Evolutionary conservation across 2,797 vertebrate species (phyloP).

Genomic region (Mormyrus hasselquistii): DNA sequence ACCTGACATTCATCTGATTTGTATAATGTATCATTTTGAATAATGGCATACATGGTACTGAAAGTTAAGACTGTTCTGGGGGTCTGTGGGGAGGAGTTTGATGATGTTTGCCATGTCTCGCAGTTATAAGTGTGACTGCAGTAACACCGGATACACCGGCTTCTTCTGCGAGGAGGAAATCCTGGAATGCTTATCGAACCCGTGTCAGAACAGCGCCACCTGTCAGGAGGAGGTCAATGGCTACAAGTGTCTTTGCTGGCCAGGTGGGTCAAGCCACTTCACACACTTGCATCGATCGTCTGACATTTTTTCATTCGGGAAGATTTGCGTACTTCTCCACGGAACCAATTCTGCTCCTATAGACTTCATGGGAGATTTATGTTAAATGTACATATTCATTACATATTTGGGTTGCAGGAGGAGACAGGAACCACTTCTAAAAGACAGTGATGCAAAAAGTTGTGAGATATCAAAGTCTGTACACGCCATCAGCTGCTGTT

Average conservation of each 20-base stretch:
- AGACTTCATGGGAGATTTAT: neutral
- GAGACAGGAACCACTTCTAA: neutral
- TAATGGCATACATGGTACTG: neutral
- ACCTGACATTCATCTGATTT: neutral
- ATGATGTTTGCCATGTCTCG: neutral
- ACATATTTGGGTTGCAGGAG: neutral
- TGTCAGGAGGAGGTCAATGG: slow-evolving; percentile 73
- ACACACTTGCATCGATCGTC: neutral
- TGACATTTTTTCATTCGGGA: neutral
- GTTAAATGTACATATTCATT: neutral
- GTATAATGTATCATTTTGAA: neutral
- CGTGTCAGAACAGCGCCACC: slow-evolving; percentile 74
- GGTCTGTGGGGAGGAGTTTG: neutral
- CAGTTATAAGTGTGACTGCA: slow-evolving; percentile 81
- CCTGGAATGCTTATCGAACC: slow-evolving; percentile 78
- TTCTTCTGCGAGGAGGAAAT: slow-evolving; percentile 75
- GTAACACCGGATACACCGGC: slow-evolving; percentile 75
- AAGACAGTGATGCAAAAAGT: neutral
- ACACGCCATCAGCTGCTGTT: neutral
- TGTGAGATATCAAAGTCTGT: neutral
- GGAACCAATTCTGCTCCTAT: neutral
- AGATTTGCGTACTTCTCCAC: neutral
- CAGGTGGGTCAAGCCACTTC: slow-evolving; percentile 59
- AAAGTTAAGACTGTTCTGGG: neutral
- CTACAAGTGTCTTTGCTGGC: slow-evolving; percentile 81